Conservation (phyloP, 2,113 vertebrate species). For the Trichomycterus rosablanca region DNA sequence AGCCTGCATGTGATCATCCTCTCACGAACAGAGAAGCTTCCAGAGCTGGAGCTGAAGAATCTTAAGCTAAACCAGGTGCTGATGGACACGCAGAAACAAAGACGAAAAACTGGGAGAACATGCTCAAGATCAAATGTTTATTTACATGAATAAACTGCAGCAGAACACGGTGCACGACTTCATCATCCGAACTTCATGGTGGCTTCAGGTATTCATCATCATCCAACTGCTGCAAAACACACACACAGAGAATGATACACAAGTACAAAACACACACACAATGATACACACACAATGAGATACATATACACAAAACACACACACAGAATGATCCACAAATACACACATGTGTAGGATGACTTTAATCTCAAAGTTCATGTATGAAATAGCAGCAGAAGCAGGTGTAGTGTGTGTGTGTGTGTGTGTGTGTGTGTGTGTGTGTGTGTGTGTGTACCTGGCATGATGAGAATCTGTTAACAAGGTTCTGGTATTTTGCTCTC, state of each 20-base stretch:
- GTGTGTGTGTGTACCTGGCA: constrained; percentile 27
- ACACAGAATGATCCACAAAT: no score
- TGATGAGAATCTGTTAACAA: constrained; percentile 49
- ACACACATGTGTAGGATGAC: no score
- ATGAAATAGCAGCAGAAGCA: constrained; percentile 38
- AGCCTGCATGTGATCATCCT: no score
- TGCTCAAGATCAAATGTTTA: no score
- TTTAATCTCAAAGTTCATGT: no score
- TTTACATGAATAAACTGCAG: no score
- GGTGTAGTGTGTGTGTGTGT: background rate
- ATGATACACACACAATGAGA: background rate
- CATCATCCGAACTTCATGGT: constrained; percentile 54
- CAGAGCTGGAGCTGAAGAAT: no score
- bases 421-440: background rate
- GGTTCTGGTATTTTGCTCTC: constrained; percentile 49
- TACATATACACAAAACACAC: no score
- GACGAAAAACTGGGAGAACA: no score
- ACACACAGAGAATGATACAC: constrained; percentile 33
- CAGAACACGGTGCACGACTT: constrained; percentile 16
- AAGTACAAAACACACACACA: constrained; percentile 40
- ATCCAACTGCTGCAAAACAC: constrained; percentile 48
- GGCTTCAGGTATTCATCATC: constrained; percentile 57
- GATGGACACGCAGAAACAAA: no score
- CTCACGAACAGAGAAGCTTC: no score
- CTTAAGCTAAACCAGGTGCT: no score